These are phyloP conservation scores for Drosophila tripunctata DNA, from an alignment of 2,888 invertebrate genomes.

Conservation along the genomic window DNA sequence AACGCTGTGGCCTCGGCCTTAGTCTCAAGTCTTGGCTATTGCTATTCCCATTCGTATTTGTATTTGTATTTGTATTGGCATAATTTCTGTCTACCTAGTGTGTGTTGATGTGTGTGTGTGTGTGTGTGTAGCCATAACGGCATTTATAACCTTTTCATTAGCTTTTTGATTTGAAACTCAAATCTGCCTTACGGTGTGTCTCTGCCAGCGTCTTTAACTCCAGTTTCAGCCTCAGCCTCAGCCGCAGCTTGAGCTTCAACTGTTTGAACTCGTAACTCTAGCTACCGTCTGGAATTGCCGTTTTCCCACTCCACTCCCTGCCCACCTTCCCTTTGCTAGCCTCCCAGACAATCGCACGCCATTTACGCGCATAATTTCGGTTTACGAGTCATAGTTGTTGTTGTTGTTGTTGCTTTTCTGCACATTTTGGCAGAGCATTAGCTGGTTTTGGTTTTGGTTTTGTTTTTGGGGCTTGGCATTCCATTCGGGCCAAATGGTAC, in stretches of 20 bases:
- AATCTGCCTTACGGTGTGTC: slow-evolving; percentile 55
- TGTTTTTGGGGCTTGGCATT: slow-evolving; percentile 10
- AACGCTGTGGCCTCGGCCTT: background rate
- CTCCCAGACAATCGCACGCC: slow-evolving; percentile 37
- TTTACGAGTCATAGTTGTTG: slow-evolving; percentile 22
- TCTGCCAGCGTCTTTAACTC: slow-evolving; percentile 19
- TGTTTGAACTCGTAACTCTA: slow-evolving; percentile 13
- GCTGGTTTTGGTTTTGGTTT: slow-evolving; percentile 3
- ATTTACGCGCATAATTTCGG: slow-evolving; percentile 62
- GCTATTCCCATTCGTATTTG: slow-evolving; percentile 28
- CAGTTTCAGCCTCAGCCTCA: background rate
- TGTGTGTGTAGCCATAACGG: slow-evolving; percentile 53
- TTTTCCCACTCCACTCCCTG: background rate
- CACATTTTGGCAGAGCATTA: slow-evolving; percentile 23
- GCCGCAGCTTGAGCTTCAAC: background rate
- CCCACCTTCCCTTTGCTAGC: background rate
- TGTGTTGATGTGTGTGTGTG: slow-evolving; percentile 6
- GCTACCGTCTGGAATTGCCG: slow-evolving; percentile 11
- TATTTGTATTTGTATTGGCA: slow-evolving; percentile 59
- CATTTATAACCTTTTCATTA: slow-evolving; percentile 78
- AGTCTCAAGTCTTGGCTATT: background rate
- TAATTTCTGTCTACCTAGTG: slow-evolving; percentile 49
- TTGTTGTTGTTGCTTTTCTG: slow-evolving; percentile 1
- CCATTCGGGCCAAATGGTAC: slow-evolving; percentile 17
- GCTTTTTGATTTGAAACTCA: slow-evolving; percentile 75